A percentile compares a stretch with the other conserved stretches of the same genome.
Conservation (phyloP, 2,888 invertebrate genomes). For the Eulithis prunata region DNA sequence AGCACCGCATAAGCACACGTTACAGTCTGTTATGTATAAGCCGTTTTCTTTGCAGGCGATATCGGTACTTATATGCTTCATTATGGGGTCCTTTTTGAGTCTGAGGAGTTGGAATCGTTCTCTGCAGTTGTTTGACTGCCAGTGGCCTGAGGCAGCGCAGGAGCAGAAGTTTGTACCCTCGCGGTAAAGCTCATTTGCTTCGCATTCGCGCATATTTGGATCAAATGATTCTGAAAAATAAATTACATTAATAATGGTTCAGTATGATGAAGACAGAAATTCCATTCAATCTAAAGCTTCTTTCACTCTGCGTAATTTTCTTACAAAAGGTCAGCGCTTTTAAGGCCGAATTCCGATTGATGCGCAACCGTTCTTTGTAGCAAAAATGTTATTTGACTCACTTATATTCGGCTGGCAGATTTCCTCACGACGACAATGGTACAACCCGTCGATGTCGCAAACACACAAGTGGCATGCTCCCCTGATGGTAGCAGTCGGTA, state of each 20-base stretch:
- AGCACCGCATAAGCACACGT: conserved; percentile 56
- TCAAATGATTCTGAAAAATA: conserved; percentile 23
- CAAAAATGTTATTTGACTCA: conserved; percentile 9
- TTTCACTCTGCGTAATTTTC: no score
- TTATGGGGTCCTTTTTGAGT: conserved; percentile 28
- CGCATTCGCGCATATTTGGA: conserved; percentile 43
- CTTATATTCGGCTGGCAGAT: conserved; percentile 36
- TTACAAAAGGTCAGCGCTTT: no score
- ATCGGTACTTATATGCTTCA: conserved; percentile 42
- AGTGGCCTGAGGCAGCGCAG: conserved; percentile 53
- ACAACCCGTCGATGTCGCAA: conserved; percentile 56
- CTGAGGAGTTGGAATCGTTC: conserved; percentile 46
- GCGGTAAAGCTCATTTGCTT: conserved; percentile 48
- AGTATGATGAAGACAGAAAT: no score
- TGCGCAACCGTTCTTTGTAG: no score
- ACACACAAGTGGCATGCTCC: conserved; percentile 60
- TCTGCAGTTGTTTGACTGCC: conserved; percentile 56
- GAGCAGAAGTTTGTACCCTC: conserved; percentile 52
- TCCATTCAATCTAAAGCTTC: no score
- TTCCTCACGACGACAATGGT: conserved; percentile 53
- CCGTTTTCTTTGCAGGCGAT: conserved; percentile 49
- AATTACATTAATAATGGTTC: neutral
- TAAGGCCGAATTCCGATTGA: no score
- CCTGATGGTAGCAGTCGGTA: conserved; percentile 51
- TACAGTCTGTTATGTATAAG: conserved; percentile 59